phyloP scores from a whole-genome alignment of 92 coral and sea anemone species.

The Blastomussa wellsi region DNA sequence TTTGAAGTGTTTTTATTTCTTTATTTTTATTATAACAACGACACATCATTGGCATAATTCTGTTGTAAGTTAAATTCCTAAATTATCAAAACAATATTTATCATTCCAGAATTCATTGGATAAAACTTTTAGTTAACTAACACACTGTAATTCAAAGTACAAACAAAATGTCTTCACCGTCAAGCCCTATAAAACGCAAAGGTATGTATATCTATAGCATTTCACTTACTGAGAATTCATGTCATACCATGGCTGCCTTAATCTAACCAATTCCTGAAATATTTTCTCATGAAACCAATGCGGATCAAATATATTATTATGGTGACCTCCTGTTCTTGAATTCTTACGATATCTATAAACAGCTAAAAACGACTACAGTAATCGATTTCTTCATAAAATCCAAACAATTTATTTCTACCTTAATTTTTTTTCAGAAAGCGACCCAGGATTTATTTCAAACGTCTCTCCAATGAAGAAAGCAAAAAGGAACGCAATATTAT shows the following conservation, averaged over 20 bases:
- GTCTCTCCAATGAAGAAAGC: slow-evolving; percentile 42
- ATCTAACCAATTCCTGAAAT: slow-evolving; percentile 3
- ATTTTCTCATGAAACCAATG: neutral
- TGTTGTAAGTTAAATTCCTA: slow-evolving; percentile 1
- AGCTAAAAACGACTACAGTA: neutral
- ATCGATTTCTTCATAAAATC: neutral
- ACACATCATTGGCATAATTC: neutral
- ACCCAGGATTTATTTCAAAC: slow-evolving; percentile 10
- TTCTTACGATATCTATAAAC: neutral
- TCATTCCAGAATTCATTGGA: neutral
- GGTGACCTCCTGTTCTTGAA: neutral
- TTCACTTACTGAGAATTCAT: neutral
- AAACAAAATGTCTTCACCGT: slow-evolving; percentile 1
- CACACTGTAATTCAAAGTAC: neutral
- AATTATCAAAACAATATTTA: slow-evolving; percentile 1
- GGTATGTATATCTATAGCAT: slow-evolving; percentile 6
- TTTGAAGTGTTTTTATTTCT: neutral
- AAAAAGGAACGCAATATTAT: slow-evolving; percentile 16
- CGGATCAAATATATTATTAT: neutral
- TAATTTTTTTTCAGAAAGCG: slow-evolving; percentile 25
- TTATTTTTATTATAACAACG: neutral
- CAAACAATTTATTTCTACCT: neutral
- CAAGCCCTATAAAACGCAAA: neutral
- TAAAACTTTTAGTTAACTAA: neutral
- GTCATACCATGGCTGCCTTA: neutral